Evolutionary conservation across 2,113 vertebrate species (phyloP).

Genomic region (Plecturocebus donacophilus): DNA sequence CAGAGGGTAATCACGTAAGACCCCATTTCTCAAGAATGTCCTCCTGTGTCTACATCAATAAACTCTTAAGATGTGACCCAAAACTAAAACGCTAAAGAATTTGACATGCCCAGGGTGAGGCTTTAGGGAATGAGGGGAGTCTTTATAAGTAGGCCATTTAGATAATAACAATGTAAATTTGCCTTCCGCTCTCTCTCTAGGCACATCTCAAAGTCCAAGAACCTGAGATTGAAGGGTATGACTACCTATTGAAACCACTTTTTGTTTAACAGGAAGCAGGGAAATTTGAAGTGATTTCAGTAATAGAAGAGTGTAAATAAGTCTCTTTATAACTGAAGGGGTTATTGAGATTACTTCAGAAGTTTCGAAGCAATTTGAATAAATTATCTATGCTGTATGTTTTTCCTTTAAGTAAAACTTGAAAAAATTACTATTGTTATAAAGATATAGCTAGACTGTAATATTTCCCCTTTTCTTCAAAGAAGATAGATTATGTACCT

Average conservation of each 20-base stretch:
- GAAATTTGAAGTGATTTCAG: slow-evolving; percentile 59
- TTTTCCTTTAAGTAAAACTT: slow-evolving; percentile 12
- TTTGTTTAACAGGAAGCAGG: slow-evolving; percentile 25
- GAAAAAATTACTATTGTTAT: not conserved
- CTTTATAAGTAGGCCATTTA: slow-evolving; percentile 28
- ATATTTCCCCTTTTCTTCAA: not conserved
- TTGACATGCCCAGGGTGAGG: slow-evolving; percentile 29
- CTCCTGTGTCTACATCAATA: slow-evolving; percentile 45
- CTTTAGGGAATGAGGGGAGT: not conserved
- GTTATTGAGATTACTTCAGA: not conserved
- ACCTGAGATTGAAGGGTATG: slow-evolving; percentile 45
- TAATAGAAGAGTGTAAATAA: slow-evolving; percentile 27
- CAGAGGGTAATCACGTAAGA: not conserved
- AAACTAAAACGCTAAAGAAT: slow-evolving; percentile 55
- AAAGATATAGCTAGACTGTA: not conserved
- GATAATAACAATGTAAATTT: not conserved
- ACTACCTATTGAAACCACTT: slow-evolving; percentile 21
- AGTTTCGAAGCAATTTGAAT: slow-evolving; percentile 32
- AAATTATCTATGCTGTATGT: not conserved
- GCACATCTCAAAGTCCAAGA: not conserved
- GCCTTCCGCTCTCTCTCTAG: not conserved
- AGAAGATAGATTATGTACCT: not conserved
- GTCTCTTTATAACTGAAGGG: slow-evolving; percentile 1
- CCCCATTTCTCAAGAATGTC: slow-evolving; percentile 46
- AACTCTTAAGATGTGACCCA: slow-evolving; percentile 46